Base-by-base conservation (phyloP, 2,113 vertebrate genomes). In the Peromyscus polionotus region DNA sequence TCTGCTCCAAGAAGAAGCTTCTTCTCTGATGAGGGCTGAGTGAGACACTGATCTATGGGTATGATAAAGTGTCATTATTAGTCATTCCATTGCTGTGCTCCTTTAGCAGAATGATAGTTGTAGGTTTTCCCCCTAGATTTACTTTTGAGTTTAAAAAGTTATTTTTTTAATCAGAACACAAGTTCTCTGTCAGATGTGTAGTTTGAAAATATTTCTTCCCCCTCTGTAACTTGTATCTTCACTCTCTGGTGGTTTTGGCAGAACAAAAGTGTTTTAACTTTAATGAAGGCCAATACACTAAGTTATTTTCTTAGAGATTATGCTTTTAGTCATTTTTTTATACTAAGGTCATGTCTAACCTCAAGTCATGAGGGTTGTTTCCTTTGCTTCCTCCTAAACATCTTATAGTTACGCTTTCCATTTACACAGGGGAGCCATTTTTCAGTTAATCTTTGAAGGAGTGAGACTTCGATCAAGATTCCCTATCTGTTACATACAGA, bases 71-170 rank as follows among this genome's bases (percentile, higher is more conserved):
- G 81, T 28, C n/a, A 61, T 59, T 39, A 61, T 59, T 59, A 84
- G 81, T 39, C n/a, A 42, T 42, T 84, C 28, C 28, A 42, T 17
- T 84, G 7, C 26, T 85, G 14, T 65, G 59, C 45, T 85, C 26
- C 39, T 63, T 84, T 65, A 45, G n/a, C 14, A 63, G 26, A 59
- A 16, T 19, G 36, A 84, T 10, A 42, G 81, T 31, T 63, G 81
- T 31, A 45, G n/a, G 81, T 19, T 39, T 39, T 42, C 16, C 59
- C 26, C 24, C 26, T 3, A 31, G 81, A 65, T 54, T 90, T 80
- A 91, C 48, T 87, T 73, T 75, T 94, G 31, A 91, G 65, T 89
- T 96, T 95, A 76, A 51, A 88, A 77, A 87, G 59, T 65, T 65
- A 65, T 17, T 42, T 63, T 59, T 59, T 65, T 17, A 63, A 42